phyloP scores from a whole-genome alignment of 1,140 invertebrate species.

The Apis dorsata region DNA sequence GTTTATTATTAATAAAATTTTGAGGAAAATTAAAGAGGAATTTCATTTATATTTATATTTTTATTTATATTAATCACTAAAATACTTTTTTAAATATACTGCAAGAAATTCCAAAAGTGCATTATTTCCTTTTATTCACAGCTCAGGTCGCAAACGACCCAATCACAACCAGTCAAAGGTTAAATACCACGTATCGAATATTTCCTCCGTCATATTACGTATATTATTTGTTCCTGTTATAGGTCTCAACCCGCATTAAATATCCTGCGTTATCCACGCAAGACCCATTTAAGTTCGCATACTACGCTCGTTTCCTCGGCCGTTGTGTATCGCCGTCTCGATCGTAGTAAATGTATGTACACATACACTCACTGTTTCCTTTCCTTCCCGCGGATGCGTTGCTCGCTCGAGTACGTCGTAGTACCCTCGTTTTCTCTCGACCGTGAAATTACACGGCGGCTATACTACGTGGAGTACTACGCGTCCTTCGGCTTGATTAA shows the following conservation, averaged over 20 bases:
- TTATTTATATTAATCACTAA: no score
- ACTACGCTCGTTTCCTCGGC: background rate
- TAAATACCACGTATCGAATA: background rate
- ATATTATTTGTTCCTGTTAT: no score
- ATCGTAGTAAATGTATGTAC: conserved; percentile 11
- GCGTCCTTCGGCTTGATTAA: conserved; percentile 64
- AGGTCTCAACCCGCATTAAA: background rate
- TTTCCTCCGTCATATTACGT: background rate
- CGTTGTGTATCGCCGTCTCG: background rate
- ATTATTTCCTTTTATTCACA: no score
- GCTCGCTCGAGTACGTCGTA: conserved; percentile 64
- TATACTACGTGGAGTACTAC: conserved; percentile 62
- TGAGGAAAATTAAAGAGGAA: no score
- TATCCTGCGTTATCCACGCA: background rate
- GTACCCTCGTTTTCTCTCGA: conserved; percentile 62
- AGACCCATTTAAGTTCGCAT: background rate
- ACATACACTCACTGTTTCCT: conserved; percentile 26
- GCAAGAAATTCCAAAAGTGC: no score
- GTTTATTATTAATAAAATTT: no score
- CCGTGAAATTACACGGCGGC: conserved; percentile 64
- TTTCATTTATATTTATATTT: no score
- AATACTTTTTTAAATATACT: no score
- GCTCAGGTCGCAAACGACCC: no score
- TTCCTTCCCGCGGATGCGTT: conserved; percentile 51
- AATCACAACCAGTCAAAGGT: background rate